A percentile compares a stretch with the other conserved stretches of the same genome.
These are phyloP conservation scores for Dryadula phaetusa DNA, from an alignment of 2,888 invertebrate species.

Conservation along the genomic window DNA sequence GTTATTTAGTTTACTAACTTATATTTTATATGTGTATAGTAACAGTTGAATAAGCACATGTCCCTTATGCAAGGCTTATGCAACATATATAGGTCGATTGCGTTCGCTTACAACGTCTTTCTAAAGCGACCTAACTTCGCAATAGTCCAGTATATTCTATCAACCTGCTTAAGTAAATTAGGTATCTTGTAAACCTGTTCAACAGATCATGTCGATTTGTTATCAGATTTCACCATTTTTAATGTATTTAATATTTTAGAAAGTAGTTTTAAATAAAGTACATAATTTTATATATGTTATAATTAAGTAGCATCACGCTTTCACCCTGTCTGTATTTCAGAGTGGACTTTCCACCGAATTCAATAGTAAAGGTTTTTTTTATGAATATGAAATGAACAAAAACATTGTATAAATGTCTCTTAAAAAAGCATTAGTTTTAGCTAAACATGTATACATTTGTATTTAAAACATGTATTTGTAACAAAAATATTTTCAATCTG, in stretches of 20 bases:
- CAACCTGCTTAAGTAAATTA: background rate
- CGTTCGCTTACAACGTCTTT: conserved; percentile 4
- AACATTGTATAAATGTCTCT: too few relatives aligned
- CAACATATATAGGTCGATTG: conserved; percentile 19
- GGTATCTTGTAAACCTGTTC: background rate
- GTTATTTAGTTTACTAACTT: background rate
- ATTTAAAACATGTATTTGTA: too few relatives aligned
- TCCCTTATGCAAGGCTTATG: conserved; percentile 30
- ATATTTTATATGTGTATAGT: background rate
- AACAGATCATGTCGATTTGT: background rate
- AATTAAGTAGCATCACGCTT: too few relatives aligned
- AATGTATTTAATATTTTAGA: background rate
- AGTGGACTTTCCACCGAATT: too few relatives aligned
- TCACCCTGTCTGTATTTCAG: too few relatives aligned
- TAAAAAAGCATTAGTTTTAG: too few relatives aligned
- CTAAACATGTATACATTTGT: too few relatives aligned
- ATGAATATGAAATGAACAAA: too few relatives aligned
- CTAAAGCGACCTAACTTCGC: background rate
- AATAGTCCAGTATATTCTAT: conserved; percentile 9
- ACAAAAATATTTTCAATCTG: too few relatives aligned
- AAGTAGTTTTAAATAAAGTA: too few relatives aligned
- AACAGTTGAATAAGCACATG: conserved; percentile 5
- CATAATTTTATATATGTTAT: too few relatives aligned
- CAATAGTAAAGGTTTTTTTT: too few relatives aligned
- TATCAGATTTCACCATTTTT: background rate